A percentile compares a stretch with the other conserved stretches of the same genome.
phyloP scores from a whole-genome alignment of 2,797 vertebrate species.

The Microctenopoma stevenorrisi region DNA sequence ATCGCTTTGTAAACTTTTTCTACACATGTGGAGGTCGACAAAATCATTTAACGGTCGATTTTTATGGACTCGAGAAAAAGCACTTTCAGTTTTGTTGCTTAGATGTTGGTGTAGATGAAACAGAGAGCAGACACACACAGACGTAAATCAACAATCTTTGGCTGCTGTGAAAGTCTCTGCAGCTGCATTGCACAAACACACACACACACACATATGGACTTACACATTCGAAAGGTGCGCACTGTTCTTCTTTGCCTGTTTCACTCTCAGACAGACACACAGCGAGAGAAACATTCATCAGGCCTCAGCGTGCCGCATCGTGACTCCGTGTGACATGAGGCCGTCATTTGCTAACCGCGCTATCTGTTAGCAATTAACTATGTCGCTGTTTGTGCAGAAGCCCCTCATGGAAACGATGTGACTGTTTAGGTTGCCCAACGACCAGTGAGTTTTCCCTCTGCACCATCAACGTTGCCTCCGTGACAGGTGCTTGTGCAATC shows the following conservation, averaged over 20 bases:
- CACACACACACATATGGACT: not conserved
- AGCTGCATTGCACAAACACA: not conserved
- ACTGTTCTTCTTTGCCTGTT: not conserved
- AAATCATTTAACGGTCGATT: not conserved
- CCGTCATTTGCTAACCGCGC: constrained; percentile 56
- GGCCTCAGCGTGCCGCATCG: constrained; percentile 40
- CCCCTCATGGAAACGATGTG: constrained; percentile 21
- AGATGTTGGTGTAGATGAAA: not conserved
- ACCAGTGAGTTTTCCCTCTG: constrained; percentile 17
- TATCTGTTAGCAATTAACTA: constrained; percentile 64
- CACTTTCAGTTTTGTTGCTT: not conserved
- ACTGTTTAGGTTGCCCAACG: constrained; percentile 43
- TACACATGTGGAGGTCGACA: not conserved
- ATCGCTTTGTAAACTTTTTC: not conserved
- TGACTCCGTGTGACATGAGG: constrained; percentile 52
- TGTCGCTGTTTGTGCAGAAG: constrained; percentile 52
- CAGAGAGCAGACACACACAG: not conserved
- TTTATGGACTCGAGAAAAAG: not conserved
- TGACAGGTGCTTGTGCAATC: not conserved
- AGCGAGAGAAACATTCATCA: constrained; percentile 14
- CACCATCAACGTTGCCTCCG: constrained; percentile 11
- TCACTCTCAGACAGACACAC: not conserved
- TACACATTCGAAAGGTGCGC: not conserved
- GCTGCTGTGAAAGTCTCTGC: constrained; percentile 15
- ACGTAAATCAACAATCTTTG: constrained; percentile 11